A percentile compares a stretch with the other conserved stretches of the same genome.
Conservation (phyloP, 2,113 vertebrate genomes). For the Danionella cerebrum region DNA sequence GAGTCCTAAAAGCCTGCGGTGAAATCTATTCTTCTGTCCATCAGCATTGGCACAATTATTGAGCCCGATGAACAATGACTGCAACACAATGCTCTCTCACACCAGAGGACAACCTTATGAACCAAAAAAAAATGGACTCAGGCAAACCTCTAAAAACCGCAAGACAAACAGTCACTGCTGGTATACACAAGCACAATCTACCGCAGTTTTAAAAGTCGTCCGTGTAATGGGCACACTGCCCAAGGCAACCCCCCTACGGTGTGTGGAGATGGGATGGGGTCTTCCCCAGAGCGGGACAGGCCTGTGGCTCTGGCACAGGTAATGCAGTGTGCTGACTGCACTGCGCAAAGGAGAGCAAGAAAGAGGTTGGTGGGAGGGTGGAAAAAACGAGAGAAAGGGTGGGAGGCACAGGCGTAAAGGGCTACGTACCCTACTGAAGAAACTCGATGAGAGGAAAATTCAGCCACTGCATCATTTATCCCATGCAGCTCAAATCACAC, state of each 20-base stretch:
- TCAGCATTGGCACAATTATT: conserved; percentile 21
- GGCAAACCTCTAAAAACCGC: not conserved
- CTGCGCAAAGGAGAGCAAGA: conserved; percentile 63
- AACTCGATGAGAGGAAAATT: conserved; percentile 40
- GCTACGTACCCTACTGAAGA: conserved; percentile 23
- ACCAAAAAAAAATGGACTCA: conserved; percentile 13
- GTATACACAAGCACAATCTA: not conserved
- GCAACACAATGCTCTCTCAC: conserved; percentile 8
- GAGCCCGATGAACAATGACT: conserved; percentile 13
- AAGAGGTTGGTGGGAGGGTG: not conserved
- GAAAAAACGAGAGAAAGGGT: conserved; percentile 16
- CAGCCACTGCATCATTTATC: conserved; percentile 30
- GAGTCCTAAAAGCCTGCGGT: conserved; percentile 2
- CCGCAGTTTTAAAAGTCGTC: not conserved
- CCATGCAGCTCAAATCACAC: conserved; percentile 18
- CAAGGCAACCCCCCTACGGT: not conserved
- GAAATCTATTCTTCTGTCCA: conserved; percentile 13
- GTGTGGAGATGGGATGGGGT: not conserved
- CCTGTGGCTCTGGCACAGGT: conserved; percentile 47
- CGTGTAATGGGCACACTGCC: not conserved
- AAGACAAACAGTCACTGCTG: not conserved
- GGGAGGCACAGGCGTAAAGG: conserved; percentile 20
- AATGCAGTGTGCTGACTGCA: conserved; percentile 65
- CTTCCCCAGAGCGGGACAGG: conserved; percentile 9
- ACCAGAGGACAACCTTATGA: conserved; percentile 25